Evolutionary conservation across 37 sponge, comb jelly and placozoan genomes (phyloP).

Genomic region (Mnemiopsis leidyi): DNA sequence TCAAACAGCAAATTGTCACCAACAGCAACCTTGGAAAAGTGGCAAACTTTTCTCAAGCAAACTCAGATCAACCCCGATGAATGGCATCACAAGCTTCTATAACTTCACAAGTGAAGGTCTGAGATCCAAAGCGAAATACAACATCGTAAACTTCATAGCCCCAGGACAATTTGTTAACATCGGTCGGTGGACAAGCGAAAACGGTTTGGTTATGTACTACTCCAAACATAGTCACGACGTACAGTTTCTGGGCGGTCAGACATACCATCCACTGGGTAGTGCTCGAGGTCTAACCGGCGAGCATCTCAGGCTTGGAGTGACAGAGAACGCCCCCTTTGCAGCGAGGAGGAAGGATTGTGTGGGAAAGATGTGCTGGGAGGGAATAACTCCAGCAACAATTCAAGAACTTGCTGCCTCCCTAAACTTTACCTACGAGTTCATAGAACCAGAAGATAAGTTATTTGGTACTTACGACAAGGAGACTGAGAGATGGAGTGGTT

Average conservation of each 20-base stretch:
- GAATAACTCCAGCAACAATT: background rate
- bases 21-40: background rate
- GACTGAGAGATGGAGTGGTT: background rate
- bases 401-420: background rate
- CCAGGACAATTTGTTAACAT: background rate
- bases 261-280: background rate
- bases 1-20: background rate
- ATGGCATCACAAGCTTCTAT: background rate
- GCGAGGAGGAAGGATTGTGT: background rate
- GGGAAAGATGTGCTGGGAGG: background rate
- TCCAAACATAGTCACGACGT: background rate
- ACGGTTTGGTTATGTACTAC: background rate
- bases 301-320: slow-evolving; percentile 2
- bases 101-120: background rate
- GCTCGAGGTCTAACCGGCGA: background rate
- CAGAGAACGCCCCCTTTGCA: slow-evolving; percentile 18
- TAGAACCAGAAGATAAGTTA: background rate
- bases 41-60: background rate
- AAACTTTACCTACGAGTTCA: slow-evolving; percentile 4
- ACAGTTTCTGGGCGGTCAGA: background rate
- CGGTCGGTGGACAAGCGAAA: background rate
- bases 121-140: background rate
- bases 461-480: background rate
- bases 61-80: background rate
- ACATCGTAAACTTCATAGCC: background rate